These are phyloP conservation scores for Ophiothrix spiculata DNA, from an alignment of 35 echinoderm and acorn worm species.

Conservation along the genomic window DNA sequence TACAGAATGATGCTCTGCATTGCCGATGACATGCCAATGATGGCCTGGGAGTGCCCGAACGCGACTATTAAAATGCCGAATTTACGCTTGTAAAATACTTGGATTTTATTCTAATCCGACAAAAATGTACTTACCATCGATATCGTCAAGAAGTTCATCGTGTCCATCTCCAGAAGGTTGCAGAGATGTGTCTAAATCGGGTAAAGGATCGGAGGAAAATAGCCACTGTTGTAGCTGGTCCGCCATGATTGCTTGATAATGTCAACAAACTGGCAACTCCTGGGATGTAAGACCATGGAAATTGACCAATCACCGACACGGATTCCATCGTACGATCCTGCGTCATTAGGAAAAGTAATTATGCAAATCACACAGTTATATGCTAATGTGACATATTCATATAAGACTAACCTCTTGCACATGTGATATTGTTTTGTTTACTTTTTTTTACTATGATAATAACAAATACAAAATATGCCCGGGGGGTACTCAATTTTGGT, in stretches of 20 bases:
- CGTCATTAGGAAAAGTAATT: conserved; percentile 29
- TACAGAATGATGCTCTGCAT: no score
- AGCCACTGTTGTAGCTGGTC: conserved; percentile 42
- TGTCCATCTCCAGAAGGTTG: conserved; percentile 12
- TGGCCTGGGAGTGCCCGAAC: no score
- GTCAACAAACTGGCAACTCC: conserved; percentile 9
- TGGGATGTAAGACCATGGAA: conserved; percentile 26
- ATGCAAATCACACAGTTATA: conserved; percentile 11
- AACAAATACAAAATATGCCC: no score
- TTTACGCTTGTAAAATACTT: no score
- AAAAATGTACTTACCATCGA: conserved; percentile 28
- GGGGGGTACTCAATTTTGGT: no score
- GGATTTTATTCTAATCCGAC: no score
- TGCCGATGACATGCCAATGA: no score
- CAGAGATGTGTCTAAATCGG: conserved; percentile 20
- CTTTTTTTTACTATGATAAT: no score
- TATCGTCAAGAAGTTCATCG: conserved; percentile 25
- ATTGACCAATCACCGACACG: conserved; percentile 11
- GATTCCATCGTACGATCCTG: conserved; percentile 29
- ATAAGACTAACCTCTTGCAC: no score
- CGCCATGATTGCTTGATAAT: conserved; percentile 11
- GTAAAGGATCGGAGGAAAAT: conserved; percentile 35
- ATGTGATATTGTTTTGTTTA: no score
- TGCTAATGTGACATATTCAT: no score
- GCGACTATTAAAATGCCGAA: no score